Evolutionary conservation across 2,113 vertebrate genomes (phyloP), one percentile per base, ranked within the genome.

Genomic region (Paradisaea rubra): DNA sequence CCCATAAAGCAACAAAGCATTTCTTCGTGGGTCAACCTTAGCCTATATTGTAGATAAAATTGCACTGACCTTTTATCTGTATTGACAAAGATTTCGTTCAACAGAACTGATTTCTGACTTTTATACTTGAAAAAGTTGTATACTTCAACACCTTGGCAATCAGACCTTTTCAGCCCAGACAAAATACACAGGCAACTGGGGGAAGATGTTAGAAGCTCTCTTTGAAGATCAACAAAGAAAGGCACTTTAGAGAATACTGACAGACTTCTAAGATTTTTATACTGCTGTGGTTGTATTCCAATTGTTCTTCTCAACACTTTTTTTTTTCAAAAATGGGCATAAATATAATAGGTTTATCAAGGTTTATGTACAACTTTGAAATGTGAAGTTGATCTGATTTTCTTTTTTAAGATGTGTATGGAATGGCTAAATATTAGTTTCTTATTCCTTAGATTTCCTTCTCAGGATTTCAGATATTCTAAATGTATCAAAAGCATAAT

Each of bases 31-130:
- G 72, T 86, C 83, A 88, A 3, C 42, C 13, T 88, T 68, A 92
- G 52, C 57, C 49, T 72, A 50, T 79, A 53, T 21, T 86, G 74
- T 61, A 78, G 65, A 80, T 73, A 72, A 94, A 91, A 95, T 82
- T 97, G 73, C 49, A 81, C 61, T 91, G 89, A 87, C 91, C 84
- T 92, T 96, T 95, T 91, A 89, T 85, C 49, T 88, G 28, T 76
- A 87, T 82, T 95, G 93, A 91, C 78, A 94, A 87, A 95, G 63
- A 69, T 85, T 95, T 91, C 37, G 53, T 91, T 95, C 63, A 91
- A 69, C 49, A 84, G 57, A 89, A 87, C 45, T 73, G 81, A 85
- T 92, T 95, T 89, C 74, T 91, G 70, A 82, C 93, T 93, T 84
- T 79, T 59, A 47, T 76, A 85, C 63, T 91, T 89, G 74, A 92